Evolutionary conservation across 2,113 vertebrate genomes (phyloP).

Genomic region (Phalacrocorax brasilianus): DNA sequence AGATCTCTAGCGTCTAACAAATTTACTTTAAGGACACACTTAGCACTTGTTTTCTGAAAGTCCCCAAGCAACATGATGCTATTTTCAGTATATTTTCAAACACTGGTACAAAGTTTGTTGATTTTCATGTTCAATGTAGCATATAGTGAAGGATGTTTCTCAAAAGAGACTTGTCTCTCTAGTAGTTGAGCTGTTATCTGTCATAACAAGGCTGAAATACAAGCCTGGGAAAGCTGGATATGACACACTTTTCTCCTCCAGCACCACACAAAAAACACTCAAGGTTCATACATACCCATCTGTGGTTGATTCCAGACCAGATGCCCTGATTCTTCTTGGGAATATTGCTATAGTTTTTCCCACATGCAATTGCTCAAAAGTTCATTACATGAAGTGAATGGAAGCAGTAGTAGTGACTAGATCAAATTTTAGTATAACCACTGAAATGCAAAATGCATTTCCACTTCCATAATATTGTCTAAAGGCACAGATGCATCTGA

Average conservation of each 20-base stretch:
- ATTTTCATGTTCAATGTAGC: neutral
- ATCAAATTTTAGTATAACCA: neutral
- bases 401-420: neutral
- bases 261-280: neutral
- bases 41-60: neutral
- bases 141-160: neutral
- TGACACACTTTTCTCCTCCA: neutral
- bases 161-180: neutral
- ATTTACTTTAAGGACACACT: neutral
- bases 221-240: neutral
- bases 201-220: constrained; percentile 18
- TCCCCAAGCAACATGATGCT: neutral
- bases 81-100: constrained; percentile 7
- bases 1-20: neutral
- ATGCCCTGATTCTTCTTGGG: neutral
- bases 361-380: neutral
- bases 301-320: constrained; percentile 25
- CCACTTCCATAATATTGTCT: neutral
- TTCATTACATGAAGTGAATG: neutral
- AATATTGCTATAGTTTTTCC: neutral
- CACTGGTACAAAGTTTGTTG: neutral
- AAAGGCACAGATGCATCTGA: neutral
- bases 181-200: constrained; percentile 1
- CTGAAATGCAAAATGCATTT: neutral
- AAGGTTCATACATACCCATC: neutral